phyloP scores from a whole-genome alignment of 1,140 invertebrate genomes.

The Steinernema feltiae region DNA sequence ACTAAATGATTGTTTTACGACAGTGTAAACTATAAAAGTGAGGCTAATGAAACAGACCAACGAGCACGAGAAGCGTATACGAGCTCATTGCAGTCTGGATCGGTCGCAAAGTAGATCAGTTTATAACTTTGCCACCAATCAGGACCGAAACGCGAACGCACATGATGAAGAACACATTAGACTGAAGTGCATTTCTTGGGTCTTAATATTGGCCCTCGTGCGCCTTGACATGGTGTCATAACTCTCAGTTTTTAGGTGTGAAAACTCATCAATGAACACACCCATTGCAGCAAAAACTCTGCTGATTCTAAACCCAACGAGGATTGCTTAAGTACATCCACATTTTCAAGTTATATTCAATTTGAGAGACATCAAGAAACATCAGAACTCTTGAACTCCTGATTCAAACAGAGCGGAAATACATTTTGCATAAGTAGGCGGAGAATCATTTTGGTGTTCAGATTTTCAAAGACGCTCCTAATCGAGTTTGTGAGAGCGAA shows the following conservation, averaged over 20 bases:
- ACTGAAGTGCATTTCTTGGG: no score
- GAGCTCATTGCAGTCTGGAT: neutral
- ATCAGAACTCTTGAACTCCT: neutral
- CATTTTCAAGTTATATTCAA: neutral
- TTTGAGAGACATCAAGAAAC: neutral
- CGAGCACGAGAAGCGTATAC: neutral
- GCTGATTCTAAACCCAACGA: no score
- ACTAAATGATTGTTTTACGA: constrained; percentile 17
- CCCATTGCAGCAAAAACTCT: no score
- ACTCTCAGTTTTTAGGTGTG: no score
- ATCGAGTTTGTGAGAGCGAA: constrained; percentile 2
- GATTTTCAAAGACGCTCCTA: constrained; percentile 14
- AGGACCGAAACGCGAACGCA: neutral
- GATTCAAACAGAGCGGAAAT: neutral
- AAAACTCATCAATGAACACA: no score
- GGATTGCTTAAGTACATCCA: neutral
- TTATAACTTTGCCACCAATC: neutral
- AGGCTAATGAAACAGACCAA: neutral
- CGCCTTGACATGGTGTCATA: no score
- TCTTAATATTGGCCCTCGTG: no score
- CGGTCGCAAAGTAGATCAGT: neutral
- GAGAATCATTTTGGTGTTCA: neutral
- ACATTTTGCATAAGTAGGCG: constrained; percentile 9
- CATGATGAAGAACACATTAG: neutral
- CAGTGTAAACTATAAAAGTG: neutral